Percentiles rank a stretch among this genome's conserved stretches.
These are phyloP conservation scores for Ctenosaura bakeri DNA, from an alignment of 2,797 vertebrate species.

Conservation along the genomic window DNA sequence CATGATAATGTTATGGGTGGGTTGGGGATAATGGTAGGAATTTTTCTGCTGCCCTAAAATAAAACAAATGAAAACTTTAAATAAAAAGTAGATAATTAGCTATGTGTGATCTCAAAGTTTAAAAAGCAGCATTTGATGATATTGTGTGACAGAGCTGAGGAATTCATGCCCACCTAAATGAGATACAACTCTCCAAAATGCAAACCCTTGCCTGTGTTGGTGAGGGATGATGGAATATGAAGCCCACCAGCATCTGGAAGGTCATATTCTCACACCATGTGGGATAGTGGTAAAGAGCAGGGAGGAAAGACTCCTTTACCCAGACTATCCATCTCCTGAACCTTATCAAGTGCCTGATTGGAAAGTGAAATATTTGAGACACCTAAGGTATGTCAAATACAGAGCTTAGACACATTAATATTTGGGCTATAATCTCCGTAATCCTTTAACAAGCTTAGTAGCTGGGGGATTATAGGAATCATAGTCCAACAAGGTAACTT, in stretches of 20 bases:
- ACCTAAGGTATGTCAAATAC: background rate
- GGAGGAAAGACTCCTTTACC: background rate
- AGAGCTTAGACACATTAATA: too few relatives aligned
- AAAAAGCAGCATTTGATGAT: constrained; percentile 1
- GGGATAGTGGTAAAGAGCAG: too few relatives aligned
- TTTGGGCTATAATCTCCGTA: too few relatives aligned
- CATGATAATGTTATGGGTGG: too few relatives aligned
- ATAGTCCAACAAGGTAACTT: too few relatives aligned
- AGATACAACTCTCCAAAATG: background rate
- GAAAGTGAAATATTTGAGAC: background rate
- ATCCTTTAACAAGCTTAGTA: too few relatives aligned
- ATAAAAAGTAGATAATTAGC: background rate
- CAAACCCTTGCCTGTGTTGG: background rate
- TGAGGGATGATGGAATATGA: background rate
- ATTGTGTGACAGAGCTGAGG: background rate
- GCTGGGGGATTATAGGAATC: too few relatives aligned
- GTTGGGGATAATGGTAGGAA: too few relatives aligned
- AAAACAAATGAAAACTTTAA: too few relatives aligned
- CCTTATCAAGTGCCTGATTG: background rate
- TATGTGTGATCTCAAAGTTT: background rate
- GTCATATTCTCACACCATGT: too few relatives aligned
- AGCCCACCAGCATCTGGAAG: background rate
- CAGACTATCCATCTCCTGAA: background rate
- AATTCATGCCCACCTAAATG: background rate
- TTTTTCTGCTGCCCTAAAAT: too few relatives aligned